These are phyloP conservation scores for Ailurus styani DNA, from an alignment of 2,113 vertebrate species.

Conservation along the genomic window DNA sequence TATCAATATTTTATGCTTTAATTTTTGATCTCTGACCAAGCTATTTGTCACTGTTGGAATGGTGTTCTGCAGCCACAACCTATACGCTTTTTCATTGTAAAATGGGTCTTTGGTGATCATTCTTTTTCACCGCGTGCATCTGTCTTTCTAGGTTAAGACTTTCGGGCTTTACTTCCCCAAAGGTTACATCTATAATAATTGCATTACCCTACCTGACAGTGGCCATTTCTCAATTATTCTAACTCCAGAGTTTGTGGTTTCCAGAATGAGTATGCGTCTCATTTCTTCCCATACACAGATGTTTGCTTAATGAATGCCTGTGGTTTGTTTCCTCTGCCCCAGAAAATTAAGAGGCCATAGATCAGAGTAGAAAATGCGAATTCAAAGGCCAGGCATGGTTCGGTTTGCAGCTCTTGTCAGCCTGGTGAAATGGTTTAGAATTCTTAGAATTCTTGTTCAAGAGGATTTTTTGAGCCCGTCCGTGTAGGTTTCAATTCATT, in stretches of 20 bases:
- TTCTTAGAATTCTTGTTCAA: slow-evolving; percentile 12
- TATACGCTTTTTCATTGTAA: slow-evolving; percentile 12
- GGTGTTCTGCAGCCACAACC: background rate
- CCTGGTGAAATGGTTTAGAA: background rate
- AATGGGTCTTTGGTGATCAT: slow-evolving; percentile 40
- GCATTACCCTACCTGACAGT: slow-evolving; percentile 72
- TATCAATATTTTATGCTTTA: slow-evolving; percentile 74
- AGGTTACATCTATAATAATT: slow-evolving; percentile 69
- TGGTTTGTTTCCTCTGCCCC: slow-evolving; percentile 73
- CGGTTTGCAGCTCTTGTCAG: background rate
- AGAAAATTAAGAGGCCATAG: slow-evolving; percentile 60
- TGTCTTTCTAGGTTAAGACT: slow-evolving; percentile 57
- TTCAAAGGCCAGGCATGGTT: slow-evolving; percentile 30
- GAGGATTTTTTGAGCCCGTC: background rate
- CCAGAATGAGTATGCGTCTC: slow-evolving; percentile 56
- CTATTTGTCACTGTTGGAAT: slow-evolving; percentile 58
- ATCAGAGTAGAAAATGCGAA: slow-evolving; percentile 68
- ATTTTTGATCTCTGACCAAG: slow-evolving; percentile 74
- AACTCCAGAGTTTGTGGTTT: slow-evolving; percentile 77
- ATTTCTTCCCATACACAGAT: slow-evolving; percentile 67
- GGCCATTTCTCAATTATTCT: slow-evolving; percentile 75
- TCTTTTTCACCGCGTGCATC: slow-evolving; percentile 57
- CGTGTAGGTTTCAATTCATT: slow-evolving; percentile 48
- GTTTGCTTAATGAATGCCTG: slow-evolving; percentile 76
- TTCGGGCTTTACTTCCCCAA: background rate